These are phyloP conservation scores for Calameuta filiformis DNA, from an alignment of 2,888 invertebrate species.

Conservation along the genomic window DNA sequence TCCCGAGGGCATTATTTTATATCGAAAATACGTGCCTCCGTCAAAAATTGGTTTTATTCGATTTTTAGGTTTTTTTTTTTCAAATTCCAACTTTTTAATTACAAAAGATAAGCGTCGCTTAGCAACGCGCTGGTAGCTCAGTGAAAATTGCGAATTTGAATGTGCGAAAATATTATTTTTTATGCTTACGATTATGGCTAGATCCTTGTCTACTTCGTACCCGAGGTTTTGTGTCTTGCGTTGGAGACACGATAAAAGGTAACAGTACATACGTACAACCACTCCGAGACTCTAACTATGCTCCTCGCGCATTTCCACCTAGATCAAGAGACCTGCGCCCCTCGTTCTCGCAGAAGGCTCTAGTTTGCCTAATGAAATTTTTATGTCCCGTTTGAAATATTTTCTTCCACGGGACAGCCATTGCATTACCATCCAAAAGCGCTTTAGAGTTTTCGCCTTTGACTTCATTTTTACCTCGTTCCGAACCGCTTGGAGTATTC, in stretches of 20 bases:
- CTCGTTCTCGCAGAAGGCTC: constrained; percentile 33
- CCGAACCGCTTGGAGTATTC: background rate
- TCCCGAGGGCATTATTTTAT: background rate
- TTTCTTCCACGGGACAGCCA: constrained; percentile 24
- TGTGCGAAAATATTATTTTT: background rate
- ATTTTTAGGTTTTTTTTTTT: background rate
- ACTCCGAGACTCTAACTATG: background rate
- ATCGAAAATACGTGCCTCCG: background rate
- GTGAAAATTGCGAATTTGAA: background rate
- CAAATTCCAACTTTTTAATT: background rate
- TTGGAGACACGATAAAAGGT: background rate
- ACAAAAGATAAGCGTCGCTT: background rate
- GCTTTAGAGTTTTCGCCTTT: constrained; percentile 30
- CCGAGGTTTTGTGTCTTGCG: background rate
- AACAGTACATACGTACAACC: background rate
- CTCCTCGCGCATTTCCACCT: background rate
- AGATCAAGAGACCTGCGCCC: background rate
- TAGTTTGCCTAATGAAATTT: constrained; percentile 54
- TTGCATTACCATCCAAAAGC: constrained; percentile 42
- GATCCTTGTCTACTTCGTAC: background rate
- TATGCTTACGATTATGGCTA: background rate
- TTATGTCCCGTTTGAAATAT: constrained; percentile 42
- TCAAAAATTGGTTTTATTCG: background rate
- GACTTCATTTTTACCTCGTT: constrained; percentile 32
- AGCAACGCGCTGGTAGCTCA: background rate